phyloP scores from a whole-genome alignment of 2,113 vertebrate species.

The Anas platyrhynchos region DNA sequence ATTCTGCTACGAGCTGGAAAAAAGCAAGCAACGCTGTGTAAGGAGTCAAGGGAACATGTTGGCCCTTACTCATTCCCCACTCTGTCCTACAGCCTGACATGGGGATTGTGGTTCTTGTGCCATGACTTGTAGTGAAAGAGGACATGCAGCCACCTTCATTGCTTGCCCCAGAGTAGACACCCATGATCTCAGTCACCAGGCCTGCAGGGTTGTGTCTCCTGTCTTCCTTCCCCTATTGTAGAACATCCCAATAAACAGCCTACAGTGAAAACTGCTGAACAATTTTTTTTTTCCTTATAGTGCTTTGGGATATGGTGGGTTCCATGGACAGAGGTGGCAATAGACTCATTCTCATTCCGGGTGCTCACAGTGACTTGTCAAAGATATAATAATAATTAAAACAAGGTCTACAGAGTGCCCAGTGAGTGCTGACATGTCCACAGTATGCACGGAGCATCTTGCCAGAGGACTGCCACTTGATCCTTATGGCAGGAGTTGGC shows the following conservation, averaged over 20 bases:
- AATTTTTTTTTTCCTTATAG: neutral
- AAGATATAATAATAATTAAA: neutral
- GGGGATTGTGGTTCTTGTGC: neutral
- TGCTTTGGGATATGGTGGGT: neutral
- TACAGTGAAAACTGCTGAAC: neutral
- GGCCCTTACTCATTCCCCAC: neutral
- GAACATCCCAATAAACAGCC: neutral
- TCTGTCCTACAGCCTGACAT: rapidly evolving
- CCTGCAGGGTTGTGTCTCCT: neutral
- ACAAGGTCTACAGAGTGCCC: neutral
- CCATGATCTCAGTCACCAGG: rapidly evolving
- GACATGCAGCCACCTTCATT: neutral
- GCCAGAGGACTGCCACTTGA: neutral
- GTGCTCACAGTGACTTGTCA: neutral
- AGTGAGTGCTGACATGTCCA: neutral
- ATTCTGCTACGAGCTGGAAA: neutral
- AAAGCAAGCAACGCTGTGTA: neutral
- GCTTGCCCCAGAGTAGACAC: neutral
- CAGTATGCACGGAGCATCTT: neutral
- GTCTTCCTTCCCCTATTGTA: neutral
- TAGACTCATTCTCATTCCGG: neutral
- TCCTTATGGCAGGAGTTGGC: neutral
- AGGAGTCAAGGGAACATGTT: neutral
- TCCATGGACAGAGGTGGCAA: neutral
- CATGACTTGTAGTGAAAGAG: neutral